Base-by-base conservation (phyloP, 30 jellyfish, hydroid and myxozoan genomes). In the Haliclystus octoradiatus region DNA sequence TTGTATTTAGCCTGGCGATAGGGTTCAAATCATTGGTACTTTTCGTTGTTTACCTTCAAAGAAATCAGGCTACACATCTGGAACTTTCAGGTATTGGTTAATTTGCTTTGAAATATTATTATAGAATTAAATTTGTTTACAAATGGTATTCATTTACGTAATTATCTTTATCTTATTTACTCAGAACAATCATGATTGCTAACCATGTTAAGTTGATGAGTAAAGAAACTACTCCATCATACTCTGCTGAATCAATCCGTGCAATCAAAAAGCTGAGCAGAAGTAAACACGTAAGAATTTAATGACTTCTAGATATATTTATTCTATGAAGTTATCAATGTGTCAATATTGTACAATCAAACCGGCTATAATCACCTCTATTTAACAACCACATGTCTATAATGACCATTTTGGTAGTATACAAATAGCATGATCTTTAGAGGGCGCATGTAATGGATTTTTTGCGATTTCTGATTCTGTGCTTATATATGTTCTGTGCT, bases 21-120 rank as follows among this genome's bases (percentile, higher is more conserved):
- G 99, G n/a, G 83, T 92, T 1, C 99, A 92, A 69, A 95, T 84
- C 2, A 78, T 92, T 49, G 99, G 99, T 28, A 84, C 84, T 1
- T 92, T 81, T 83, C 80, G 99, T 22, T 92, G 99, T 46, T 71
- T 92, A 23, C 99, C 99, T 1, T 80, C 96, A 23, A 92, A 92
- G 78, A 79, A 75, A 60, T 85, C 94, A 2, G 96, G 96, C 1
- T 80, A 77, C 72, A 84, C 96, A 0, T 82, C 96, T 40, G 99
- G 99, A 33, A 78, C 99, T 28, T 92, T 92, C 78, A 82, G 99
- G 99, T 90, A 50, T 23, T 34, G 13, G 65, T 40, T 19, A 40
- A 40, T 40, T 40, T 40, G 57, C 19, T 9, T 40, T 9, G 19
- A 5, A 19, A 9, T 40, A 5, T 40, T 9, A 5, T 9, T 5